phyloP scores from a whole-genome alignment of 2,888 invertebrate genomes.

The Noctua janthina region DNA sequence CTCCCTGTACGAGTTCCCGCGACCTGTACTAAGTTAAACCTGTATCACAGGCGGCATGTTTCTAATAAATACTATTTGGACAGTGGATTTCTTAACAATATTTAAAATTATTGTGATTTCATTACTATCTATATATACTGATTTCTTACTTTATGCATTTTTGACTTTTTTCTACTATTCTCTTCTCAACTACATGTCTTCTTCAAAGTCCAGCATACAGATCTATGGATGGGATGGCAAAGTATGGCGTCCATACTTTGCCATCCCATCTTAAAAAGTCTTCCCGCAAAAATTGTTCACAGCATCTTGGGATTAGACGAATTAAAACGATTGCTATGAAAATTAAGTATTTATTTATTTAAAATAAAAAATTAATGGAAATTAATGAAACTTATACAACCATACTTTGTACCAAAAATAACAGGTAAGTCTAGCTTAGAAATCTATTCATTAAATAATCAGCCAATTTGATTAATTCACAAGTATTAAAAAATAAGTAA shows the following conservation, averaged over 20 bases:
- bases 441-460: not conserved
- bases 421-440: not conserved
- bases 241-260: not conserved
- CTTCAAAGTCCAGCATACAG: not conserved
- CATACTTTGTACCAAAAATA: not conserved
- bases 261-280: not conserved
- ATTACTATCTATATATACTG: no score
- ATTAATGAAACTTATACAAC: not conserved
- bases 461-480: not conserved
- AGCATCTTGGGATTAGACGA: not conserved
- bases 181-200: not conserved
- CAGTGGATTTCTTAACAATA: no score
- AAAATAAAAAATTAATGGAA: not conserved
- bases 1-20: no score
- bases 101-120: no score
- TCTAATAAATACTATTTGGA: no score
- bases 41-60: no score
- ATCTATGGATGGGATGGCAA: no score
- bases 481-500: not conserved
- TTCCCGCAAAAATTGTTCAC: no score
- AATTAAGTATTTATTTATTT: not conserved
- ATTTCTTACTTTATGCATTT: no score
- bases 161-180: not conserved
- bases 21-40: no score
- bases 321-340: not conserved